Conservation (phyloP, 2,888 invertebrate genomes). For the Hoplodrina ambigua region DNA sequence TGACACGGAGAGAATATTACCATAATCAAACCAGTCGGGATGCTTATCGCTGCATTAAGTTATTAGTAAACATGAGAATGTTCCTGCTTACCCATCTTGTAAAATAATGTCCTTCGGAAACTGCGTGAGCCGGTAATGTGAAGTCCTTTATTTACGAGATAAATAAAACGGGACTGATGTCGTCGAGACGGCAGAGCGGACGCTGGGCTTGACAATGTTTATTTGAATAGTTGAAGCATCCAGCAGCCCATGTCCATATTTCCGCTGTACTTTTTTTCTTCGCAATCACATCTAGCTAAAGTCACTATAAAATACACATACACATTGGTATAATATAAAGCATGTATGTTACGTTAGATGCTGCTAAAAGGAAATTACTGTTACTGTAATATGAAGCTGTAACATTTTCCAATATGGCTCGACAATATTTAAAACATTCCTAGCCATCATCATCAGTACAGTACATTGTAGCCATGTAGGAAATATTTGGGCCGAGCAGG, state of each 20-base stretch:
- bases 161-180: background rate
- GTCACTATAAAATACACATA: too few relatives aligned
- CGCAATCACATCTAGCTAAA: background rate
- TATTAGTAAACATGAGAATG: slow-evolving; percentile 30
- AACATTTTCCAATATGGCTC: too few relatives aligned
- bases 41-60: slow-evolving; percentile 34
- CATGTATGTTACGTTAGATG: background rate
- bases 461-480: too few relatives aligned
- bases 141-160: slow-evolving; percentile 12
- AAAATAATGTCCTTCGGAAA: slow-evolving; percentile 12
- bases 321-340: too few relatives aligned
- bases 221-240: background rate
- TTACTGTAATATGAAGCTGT: too few relatives aligned
- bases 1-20: slow-evolving; percentile 40
- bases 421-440: too few relatives aligned
- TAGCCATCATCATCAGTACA: too few relatives aligned
- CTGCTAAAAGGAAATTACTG: too few relatives aligned
- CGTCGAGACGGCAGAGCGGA: too few relatives aligned
- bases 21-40: slow-evolving; percentile 46
- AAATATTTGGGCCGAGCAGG: too few relatives aligned
- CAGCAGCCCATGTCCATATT: background rate
- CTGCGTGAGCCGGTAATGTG: background rate
- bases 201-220: background rate
- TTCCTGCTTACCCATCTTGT: slow-evolving; percentile 18
- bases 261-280: background rate